A percentile compares a stretch with the other conserved stretches of the same genome.
phyloP scores from a whole-genome alignment of 2,888 invertebrate species.

The Heteromurus nitidus region DNA sequence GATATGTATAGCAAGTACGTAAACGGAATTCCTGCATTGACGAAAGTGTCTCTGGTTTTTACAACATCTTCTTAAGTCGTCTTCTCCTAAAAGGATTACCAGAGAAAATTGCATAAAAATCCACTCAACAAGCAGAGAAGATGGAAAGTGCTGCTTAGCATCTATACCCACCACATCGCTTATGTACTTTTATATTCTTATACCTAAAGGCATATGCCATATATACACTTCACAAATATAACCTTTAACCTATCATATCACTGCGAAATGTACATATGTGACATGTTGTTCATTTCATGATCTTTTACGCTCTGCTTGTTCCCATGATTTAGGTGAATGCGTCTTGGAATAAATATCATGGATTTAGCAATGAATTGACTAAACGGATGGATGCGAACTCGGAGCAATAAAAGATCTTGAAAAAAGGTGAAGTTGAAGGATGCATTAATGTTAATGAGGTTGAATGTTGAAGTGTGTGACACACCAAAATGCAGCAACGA shows the following conservation, averaged over 20 bases:
- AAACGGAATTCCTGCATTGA: neutral
- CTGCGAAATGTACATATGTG: no score
- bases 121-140: neutral
- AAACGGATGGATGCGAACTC: neutral
- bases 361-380: neutral
- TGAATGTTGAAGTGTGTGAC: neutral
- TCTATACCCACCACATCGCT: no score
- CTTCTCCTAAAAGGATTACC: constrained; percentile 15
- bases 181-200: no score
- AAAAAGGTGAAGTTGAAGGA: neutral
- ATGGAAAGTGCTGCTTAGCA: neutral
- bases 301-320: no score
- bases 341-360: neutral
- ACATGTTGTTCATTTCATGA: no score
- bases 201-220: no score
- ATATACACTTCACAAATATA: no score
- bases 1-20: neutral
- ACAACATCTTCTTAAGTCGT: neutral
- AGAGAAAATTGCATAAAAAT: constrained; percentile 23
- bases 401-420: neutral
- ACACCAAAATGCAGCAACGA: neutral
- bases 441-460: neutral
- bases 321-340: no score
- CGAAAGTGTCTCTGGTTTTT: neutral
- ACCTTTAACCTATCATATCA: no score